Conservation (phyloP, 2,888 invertebrate genomes). For the Lobophora halterata region DNA sequence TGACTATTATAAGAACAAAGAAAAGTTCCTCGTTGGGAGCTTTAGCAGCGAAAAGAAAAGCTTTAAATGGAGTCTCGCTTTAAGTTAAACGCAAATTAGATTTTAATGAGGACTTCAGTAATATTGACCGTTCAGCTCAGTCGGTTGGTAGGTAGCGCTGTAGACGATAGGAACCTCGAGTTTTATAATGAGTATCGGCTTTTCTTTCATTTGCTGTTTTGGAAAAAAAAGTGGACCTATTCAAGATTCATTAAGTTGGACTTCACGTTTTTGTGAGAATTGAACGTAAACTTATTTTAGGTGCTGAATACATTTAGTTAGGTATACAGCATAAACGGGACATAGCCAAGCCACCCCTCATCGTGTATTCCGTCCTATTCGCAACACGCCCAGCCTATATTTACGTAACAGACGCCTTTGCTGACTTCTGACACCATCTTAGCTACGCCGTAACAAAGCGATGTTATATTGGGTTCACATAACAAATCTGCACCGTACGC, state of each 20-base stretch:
- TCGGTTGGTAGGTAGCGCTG: conserved; percentile 33
- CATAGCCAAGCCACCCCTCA: conserved; percentile 64
- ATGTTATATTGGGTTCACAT: conserved; percentile 52
- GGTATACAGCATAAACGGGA: conserved; percentile 58
- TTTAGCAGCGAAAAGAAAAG: conserved; percentile 43
- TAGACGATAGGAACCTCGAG: conserved; percentile 31
- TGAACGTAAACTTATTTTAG: conserved; percentile 61
- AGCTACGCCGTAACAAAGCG: conserved; percentile 50
- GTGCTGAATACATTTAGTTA: conserved; percentile 62
- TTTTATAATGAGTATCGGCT: conserved; percentile 39
- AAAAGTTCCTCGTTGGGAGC: conserved; percentile 31
- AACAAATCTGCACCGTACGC: conserved; percentile 50
- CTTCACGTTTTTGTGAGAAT: conserved; percentile 40
- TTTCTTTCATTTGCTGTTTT: conserved; percentile 30
- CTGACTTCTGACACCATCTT: conserved; percentile 69
- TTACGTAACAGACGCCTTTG: conserved; percentile 72
- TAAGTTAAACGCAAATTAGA: conserved; percentile 55
- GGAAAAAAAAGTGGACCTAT: conserved; percentile 17
- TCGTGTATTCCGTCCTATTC: conserved; percentile 76
- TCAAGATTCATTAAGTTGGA: conserved; percentile 29
- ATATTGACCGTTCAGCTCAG: conserved; percentile 42
- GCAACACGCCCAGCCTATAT: conserved; percentile 75
- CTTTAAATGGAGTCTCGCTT: conserved; percentile 43
- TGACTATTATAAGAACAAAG: conserved; percentile 28
- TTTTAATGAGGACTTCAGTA: conserved; percentile 51